phyloP scores from a whole-genome alignment of 2,888 invertebrate species.

The Pristionchus mayeri region DNA sequence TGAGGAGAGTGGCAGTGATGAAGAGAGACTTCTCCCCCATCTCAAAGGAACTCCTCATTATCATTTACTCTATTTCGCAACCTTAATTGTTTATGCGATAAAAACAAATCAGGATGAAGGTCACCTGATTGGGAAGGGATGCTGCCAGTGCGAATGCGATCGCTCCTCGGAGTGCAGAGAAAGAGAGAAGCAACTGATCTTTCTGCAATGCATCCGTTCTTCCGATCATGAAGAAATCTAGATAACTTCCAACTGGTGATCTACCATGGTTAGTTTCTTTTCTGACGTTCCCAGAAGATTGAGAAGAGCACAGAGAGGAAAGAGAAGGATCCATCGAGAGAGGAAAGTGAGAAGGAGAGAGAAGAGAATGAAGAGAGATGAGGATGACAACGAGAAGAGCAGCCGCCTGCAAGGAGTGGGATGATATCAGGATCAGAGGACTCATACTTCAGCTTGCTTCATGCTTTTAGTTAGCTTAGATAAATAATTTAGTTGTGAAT shows the following conservation, averaged over 20 bases:
- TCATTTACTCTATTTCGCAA: too few species aligned
- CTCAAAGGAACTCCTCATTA: conserved; percentile 75
- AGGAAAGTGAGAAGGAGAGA: conserved; percentile 93
- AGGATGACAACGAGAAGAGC: neutral
- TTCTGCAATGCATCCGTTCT: too few species aligned
- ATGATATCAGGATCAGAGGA: too few species aligned
- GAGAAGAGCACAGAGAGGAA: conserved; percentile 89
- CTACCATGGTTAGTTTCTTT: conserved; percentile 66
- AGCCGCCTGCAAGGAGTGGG: neutral
- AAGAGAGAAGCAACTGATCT: conserved; percentile 90
- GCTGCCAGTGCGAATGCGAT: conserved; percentile 94
- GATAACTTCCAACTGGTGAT: too few species aligned
- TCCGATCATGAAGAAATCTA: too few species aligned
- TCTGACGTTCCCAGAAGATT: conserved; percentile 85
- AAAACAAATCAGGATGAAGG: neutral
- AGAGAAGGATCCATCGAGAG: conserved; percentile 91
- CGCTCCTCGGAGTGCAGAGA: conserved; percentile 94
- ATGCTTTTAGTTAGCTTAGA: too few species aligned
- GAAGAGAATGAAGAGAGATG: conserved; percentile 83
- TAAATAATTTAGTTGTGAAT: too few species aligned
- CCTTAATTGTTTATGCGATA: too few species aligned
- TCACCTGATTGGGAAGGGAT: conserved; percentile 80
- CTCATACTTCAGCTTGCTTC: neutral
- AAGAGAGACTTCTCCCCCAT: conserved; percentile 88
- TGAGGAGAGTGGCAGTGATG: conserved; percentile 95